These are phyloP conservation scores for Hemiprocne comata DNA, from an alignment of 2,113 vertebrate species.

Conservation along the genomic window DNA sequence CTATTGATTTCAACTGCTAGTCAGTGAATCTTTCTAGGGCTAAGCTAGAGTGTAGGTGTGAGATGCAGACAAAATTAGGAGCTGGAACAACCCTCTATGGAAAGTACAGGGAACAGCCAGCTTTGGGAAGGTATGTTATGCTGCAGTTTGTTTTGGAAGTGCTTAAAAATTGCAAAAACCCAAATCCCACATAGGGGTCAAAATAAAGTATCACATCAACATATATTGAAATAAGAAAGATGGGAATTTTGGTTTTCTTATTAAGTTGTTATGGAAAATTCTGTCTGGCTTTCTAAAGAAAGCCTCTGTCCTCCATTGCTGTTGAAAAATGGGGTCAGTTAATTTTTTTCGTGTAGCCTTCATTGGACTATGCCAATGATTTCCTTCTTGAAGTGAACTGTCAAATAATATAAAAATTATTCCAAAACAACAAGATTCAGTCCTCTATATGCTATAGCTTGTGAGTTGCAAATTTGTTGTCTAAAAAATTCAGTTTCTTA, in stretches of 20 bases:
- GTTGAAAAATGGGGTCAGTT: not conserved
- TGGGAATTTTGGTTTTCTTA: not conserved
- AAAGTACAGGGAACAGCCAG: not conserved
- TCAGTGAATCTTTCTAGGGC: conserved; percentile 7
- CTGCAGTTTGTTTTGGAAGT: not conserved
- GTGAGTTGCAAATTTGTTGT: not conserved
- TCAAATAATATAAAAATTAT: not conserved
- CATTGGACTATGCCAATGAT: not conserved
- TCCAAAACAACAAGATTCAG: not conserved
- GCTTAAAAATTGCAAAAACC: conserved; percentile 11
- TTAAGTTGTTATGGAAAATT: not conserved
- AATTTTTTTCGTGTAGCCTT: not conserved
- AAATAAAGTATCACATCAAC: conserved; percentile 19
- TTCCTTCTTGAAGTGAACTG: not conserved
- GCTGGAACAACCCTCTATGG: not conserved
- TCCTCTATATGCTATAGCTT: not conserved
- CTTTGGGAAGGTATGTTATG: not conserved
- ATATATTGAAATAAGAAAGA: conserved; percentile 23
- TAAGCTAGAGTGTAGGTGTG: conserved; percentile 10
- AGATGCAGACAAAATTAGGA: conserved; percentile 53
- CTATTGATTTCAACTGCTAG: conserved; percentile 46
- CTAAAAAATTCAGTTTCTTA: not conserved
- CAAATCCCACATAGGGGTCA: not conserved
- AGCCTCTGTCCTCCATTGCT: not conserved
- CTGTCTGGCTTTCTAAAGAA: not conserved